Percentiles rank a stretch among this genome's conserved stretches.
phyloP scores from a whole-genome alignment of 2,888 invertebrate genomes.

The Teleogryllus oceanicus region DNA sequence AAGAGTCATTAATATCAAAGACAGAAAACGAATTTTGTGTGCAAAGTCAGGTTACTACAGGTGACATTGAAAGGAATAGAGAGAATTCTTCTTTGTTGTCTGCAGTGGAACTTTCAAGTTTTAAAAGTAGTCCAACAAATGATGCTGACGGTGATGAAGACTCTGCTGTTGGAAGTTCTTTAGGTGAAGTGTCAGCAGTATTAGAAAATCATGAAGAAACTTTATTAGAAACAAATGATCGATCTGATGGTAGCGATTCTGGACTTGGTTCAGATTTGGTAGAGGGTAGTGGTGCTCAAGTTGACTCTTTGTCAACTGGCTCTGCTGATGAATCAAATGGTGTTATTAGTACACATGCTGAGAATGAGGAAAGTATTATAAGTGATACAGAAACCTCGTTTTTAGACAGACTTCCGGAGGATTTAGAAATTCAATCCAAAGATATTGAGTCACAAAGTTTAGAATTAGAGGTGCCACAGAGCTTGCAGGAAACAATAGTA shows the following conservation, averaged over 20 bases:
- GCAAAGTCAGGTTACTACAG: not conserved
- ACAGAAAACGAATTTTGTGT: not conserved
- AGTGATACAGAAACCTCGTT: conserved; percentile 56
- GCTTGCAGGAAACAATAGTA: conserved; percentile 20
- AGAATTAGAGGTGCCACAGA: conserved; percentile 18
- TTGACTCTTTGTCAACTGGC: conserved; percentile 40
- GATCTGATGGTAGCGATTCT: conserved; percentile 81
- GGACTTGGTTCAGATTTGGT: conserved; percentile 73
- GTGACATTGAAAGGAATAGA: not conserved
- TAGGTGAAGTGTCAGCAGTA: conserved; percentile 31
- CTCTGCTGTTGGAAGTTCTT: conserved; percentile 31
- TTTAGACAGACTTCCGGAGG: conserved; percentile 50
- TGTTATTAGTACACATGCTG: conserved; percentile 28
- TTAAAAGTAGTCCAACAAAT: not conserved
- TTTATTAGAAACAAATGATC: conserved; percentile 40
- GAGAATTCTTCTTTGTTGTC: not conserved
- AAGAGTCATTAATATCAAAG: not conserved
- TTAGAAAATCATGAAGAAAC: conserved; percentile 33
- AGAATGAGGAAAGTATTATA: conserved; percentile 39
- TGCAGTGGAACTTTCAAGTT: not conserved
- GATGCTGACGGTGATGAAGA: conserved; percentile 31
- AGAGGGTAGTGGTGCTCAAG: conserved; percentile 45
- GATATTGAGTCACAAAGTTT: conserved; percentile 26
- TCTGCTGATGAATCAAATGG: conserved; percentile 43
- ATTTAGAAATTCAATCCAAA: conserved; percentile 42